Evolutionary conservation across 2,113 vertebrate species (phyloP), one percentile per base, ranked within the genome.

Genomic region (Regulus satrapa): DNA sequence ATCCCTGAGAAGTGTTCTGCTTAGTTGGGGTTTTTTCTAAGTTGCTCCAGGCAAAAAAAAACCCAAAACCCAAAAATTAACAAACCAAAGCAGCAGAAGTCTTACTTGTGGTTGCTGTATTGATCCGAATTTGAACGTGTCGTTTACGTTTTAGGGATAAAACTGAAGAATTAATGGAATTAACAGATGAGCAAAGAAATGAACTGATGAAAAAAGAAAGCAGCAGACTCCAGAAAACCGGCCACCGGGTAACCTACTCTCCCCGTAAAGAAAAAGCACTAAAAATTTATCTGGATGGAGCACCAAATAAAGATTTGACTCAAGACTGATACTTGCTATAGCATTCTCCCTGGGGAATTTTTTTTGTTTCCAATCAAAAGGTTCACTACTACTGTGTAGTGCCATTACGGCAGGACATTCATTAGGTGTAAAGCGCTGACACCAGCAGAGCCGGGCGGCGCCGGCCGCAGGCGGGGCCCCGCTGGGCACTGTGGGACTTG

Each of bases 121-220:
- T 29, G 41, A 77, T 87, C 56, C 55, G 36, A 75, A 43, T 84
- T 91, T 68, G 66, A 38, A 46, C 19, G 1, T 49, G 2, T 34
- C n/a, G 5, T 48, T 81, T 94, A 45, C 52, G 25, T 96, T 94
- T 38, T 95, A 99, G 99, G 98, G 98, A 99, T 98, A 99, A 98
- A 98, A 98, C 98, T 5, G 99, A 99, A 98, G 98, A 99, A 79
- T 97, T 98, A 69, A 98, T 99, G 98, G 99, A 99, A 95, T 97
- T 99, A 83, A 98, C 99, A 18, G 99, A 99, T 36, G 99, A 99
- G 61, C 99, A 99, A 95, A 98, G 99, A 96, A 99, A 98, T 51
- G 99, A 99, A 97, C 98, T 99, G 83, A 99, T 99, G 99, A 99
- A 99, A 98, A 99, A 99, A 92, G 99, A 99, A 98, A 99, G 99